These are phyloP conservation scores for Meiosimyza decipiens DNA, from an alignment of 2,888 invertebrate species.

Conservation along the genomic window DNA sequence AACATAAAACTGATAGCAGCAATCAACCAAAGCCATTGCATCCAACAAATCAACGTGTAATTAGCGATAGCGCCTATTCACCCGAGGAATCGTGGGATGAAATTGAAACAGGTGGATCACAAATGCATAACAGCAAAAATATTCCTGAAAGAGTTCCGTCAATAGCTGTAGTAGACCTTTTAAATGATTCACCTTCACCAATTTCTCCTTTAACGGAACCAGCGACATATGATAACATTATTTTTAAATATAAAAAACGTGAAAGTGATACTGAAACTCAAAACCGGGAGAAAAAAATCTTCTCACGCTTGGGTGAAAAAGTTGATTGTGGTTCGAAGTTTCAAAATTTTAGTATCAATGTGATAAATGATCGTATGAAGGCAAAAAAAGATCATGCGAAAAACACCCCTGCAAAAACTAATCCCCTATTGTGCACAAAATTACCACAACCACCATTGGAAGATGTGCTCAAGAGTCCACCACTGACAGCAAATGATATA, in stretches of 20 bases:
- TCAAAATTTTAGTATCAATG: conserved; percentile 46
- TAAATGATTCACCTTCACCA: conserved; percentile 19
- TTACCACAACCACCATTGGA: conserved; percentile 44
- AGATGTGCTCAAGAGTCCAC: conserved; percentile 58
- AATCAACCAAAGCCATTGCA: conserved; percentile 1
- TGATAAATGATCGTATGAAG: conserved; percentile 44
- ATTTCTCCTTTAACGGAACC: conserved; percentile 21
- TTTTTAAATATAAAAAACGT: conserved; percentile 45
- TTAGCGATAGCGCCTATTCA: conserved; percentile 39
- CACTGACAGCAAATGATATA: conserved; percentile 55
- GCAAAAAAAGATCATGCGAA: conserved; percentile 4
- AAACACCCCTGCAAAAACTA: conserved; percentile 10
- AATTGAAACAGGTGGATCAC: conserved; percentile 1
- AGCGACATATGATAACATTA: conserved; percentile 41
- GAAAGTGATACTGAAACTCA: conserved; percentile 12
- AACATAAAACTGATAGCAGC: not conserved
- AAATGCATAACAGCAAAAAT: too few relatives aligned
- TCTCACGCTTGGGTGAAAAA: conserved; percentile 48
- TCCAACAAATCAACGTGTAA: not conserved
- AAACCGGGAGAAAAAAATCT: conserved; percentile 22
- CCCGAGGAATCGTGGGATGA: conserved; percentile 44
- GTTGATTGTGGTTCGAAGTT: conserved; percentile 23
- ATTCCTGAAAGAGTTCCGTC: not conserved
- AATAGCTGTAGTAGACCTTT: conserved; percentile 18
- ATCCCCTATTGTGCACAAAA: conserved; percentile 15